phyloP scores from a whole-genome alignment of 2,797 vertebrate genomes.

The Poeciliopsis gracilis region DNA sequence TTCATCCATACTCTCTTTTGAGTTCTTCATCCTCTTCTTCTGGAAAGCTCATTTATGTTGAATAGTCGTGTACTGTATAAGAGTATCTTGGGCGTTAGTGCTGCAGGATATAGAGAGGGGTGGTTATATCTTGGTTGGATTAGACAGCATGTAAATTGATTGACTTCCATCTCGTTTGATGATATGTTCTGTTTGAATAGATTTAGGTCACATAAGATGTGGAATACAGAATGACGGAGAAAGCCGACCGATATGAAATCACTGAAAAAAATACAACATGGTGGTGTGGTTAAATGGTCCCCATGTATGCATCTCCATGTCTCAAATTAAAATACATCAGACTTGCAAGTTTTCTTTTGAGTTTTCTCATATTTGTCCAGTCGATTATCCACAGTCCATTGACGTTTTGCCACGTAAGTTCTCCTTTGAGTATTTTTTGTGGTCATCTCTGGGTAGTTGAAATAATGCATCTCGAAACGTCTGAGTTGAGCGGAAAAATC shows the following conservation, averaged over 20 bases:
- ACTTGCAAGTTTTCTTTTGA: not conserved
- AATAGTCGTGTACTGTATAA: not conserved
- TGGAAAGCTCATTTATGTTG: not conserved
- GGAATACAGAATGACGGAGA: constrained; percentile 9
- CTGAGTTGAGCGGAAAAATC: not conserved
- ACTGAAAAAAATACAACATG: not conserved
- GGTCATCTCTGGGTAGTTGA: constrained; percentile 5
- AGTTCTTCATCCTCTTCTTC: constrained; percentile 19
- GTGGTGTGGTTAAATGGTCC: not conserved
- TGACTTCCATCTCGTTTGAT: constrained; percentile 10
- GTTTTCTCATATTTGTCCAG: not conserved
- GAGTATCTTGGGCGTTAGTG: not conserved
- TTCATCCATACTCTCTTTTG: not conserved
- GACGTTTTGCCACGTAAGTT: not conserved
- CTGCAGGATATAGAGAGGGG: not conserved
- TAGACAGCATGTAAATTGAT: not conserved
- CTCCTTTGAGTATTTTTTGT: not conserved
- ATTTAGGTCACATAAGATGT: constrained; percentile 24
- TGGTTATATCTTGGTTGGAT: not conserved
- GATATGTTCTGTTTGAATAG: constrained; percentile 9
- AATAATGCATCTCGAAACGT: not conserved
- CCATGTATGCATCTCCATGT: not conserved
- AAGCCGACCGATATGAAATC: not conserved
- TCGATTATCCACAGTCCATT: constrained; percentile 5
- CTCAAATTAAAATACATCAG: not conserved